A percentile compares a stretch with the other conserved stretches of the same genome.
Conservation (phyloP, 2,888 invertebrate species). For the Perizoma flavofasciatum region DNA sequence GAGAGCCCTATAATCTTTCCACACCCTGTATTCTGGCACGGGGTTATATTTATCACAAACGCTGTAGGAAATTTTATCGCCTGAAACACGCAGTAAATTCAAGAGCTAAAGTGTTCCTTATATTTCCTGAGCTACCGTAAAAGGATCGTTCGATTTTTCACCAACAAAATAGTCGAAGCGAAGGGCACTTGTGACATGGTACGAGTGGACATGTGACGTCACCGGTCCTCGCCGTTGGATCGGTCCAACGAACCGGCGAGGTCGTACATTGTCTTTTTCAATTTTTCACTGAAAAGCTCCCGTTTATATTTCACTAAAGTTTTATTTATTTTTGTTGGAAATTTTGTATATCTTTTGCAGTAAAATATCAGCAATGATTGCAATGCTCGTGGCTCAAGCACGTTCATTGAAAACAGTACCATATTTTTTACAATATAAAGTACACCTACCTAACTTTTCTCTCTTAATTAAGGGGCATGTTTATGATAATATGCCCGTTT, state of each 20-base stretch:
- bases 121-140: constrained; percentile 10
- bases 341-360: neutral
- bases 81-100: constrained; percentile 3
- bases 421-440: neutral
- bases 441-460: no score
- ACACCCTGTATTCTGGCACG: neutral
- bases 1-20: no score
- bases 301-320: neutral
- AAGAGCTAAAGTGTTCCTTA: constrained; percentile 10
- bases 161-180: constrained; percentile 6
- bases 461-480: no score
- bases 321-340: constrained; percentile 1
- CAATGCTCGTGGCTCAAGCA: neutral
- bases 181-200: constrained; percentile 1
- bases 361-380: neutral
- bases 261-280: constrained; percentile 3
- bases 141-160: constrained; percentile 10
- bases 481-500: no score
- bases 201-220: constrained; percentile 11
- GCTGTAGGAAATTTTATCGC: constrained; percentile 1
- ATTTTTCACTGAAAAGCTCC: neutral
- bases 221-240: neutral
- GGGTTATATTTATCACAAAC: neutral
- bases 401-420: neutral
- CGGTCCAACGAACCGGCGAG: constrained; percentile 2